Conservation (phyloP, 2,113 vertebrate genomes). For the Ammodytes dubius region DNA sequence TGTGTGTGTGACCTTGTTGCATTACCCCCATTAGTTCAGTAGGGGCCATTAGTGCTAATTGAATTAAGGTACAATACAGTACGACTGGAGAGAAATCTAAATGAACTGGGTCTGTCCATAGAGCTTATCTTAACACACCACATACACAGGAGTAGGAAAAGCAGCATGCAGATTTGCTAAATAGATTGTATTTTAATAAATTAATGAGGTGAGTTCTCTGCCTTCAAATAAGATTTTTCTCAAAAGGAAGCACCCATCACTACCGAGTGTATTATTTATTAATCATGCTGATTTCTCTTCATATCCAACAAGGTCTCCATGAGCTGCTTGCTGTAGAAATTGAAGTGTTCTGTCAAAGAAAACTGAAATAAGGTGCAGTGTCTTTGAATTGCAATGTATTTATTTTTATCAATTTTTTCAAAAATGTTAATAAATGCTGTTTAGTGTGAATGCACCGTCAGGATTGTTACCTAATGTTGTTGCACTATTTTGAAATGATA, state of each 20-base stretch:
- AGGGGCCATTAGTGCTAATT: slow-evolving; percentile 69
- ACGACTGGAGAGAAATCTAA: slow-evolving; percentile 54
- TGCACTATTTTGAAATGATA: slow-evolving; percentile 1
- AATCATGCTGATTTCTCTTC: neutral
- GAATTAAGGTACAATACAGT: slow-evolving; percentile 54
- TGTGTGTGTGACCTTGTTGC: slow-evolving; percentile 31
- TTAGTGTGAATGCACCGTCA: too few species aligned
- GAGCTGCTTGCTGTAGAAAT: neutral
- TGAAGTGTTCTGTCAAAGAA: neutral
- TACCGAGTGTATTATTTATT: neutral
- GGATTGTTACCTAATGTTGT: too few species aligned
- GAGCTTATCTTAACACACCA: slow-evolving; percentile 8
- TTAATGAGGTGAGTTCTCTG: neutral
- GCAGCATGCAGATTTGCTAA: too few species aligned
- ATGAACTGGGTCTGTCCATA: slow-evolving; percentile 40
- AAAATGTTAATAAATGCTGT: too few species aligned
- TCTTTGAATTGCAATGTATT: neutral
- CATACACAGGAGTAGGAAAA: neutral
- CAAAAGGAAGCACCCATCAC: neutral
- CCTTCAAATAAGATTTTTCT: neutral
- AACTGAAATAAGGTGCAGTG: neutral
- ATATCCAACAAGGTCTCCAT: neutral
- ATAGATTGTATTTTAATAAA: neutral
- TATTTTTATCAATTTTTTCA: too few species aligned
- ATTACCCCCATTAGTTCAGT: slow-evolving; percentile 55